Base-by-base conservation (phyloP, 2,113 vertebrate species). In the Ceyx margarethae region DNA sequence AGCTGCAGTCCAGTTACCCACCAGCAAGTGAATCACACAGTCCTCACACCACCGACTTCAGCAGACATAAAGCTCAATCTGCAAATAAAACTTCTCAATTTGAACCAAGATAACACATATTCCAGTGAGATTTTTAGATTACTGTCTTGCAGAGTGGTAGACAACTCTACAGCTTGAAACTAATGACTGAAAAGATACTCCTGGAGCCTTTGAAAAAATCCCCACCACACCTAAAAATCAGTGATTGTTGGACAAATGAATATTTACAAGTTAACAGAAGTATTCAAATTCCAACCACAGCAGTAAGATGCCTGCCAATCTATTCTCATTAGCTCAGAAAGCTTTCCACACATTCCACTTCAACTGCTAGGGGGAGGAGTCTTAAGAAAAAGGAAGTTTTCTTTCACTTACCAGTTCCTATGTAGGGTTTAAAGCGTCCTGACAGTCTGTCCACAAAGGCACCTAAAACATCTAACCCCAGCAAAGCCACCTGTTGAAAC, bases 401-500 rank as follows among this genome's bases (percentile, higher is more conserved):
- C 64, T 53, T 75, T 78, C 53, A 96, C 98, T 98, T 97, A 99
- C 99, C 98, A 97, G 98, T 98, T 95, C 97, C 96, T 89, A 99
- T 90, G 89, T 98, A 98, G 87, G 98, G 97, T 97, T 97, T 99
- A 97, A 99, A 99, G 77, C 98, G 98, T 90, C 99, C 98, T 60
- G 97, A 98, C 42, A 99, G 35, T 93, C 98, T 98, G 84, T 98
- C 95, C 23, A 98, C 98, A 93, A 99, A 99, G 61, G 98, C 98
- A 95, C 98, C 97, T 85, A 98, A 97, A 96, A 99, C 98, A 95
- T 99, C 98, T 78, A 99, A 97, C 89, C 99, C 99, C 97, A 99
- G 95, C 81, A 99, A 95, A 2, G 98, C 97, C 90, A 99, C 98
- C 99, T 99, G 95, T n/a, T 92, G 89, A 95, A 79, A 97, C 54